These are phyloP conservation scores for Euthynnus affinis DNA, from an alignment of 2,797 vertebrate species.

Conservation along the genomic window DNA sequence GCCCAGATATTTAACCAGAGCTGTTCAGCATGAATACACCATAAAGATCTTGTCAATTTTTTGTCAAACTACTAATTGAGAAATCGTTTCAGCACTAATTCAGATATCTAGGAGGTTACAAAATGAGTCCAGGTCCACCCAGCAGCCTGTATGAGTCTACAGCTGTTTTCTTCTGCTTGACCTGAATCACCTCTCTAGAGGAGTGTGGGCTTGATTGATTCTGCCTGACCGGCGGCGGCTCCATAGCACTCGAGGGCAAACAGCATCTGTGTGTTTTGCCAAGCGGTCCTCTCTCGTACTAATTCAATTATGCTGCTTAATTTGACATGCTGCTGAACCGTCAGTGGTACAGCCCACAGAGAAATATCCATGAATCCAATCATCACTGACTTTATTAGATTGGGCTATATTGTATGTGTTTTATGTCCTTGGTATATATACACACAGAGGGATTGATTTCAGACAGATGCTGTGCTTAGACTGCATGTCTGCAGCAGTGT, in stretches of 20 bases:
- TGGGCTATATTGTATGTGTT: slow-evolving; percentile 1
- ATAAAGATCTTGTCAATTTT: too few relatives aligned
- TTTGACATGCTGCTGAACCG: slow-evolving; percentile 65
- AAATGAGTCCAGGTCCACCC: slow-evolving; percentile 13
- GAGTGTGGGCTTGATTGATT: slow-evolving; percentile 50
- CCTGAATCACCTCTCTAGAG: slow-evolving; percentile 39
- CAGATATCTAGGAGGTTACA: slow-evolving; percentile 9
- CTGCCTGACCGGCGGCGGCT: slow-evolving; percentile 48
- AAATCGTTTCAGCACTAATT: neutral
- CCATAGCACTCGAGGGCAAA: slow-evolving; percentile 36
- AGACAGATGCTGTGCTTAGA: neutral
- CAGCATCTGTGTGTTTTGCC: slow-evolving; percentile 64
- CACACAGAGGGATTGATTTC: slow-evolving; percentile 22
- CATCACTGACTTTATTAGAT: slow-evolving; percentile 47
- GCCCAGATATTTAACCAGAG: slow-evolving; percentile 20
- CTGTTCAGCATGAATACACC: slow-evolving; percentile 14
- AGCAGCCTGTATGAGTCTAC: slow-evolving; percentile 23
- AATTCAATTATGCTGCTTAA: slow-evolving; percentile 70
- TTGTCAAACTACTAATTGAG: neutral
- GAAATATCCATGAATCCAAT: slow-evolving; percentile 55
- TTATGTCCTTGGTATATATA: slow-evolving; percentile 24
- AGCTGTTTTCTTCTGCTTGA: slow-evolving; percentile 49
- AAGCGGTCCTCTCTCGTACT: slow-evolving; percentile 41
- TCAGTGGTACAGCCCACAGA: slow-evolving; percentile 39
- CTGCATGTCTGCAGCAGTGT: slow-evolving; percentile 8